phyloP scores from a whole-genome alignment of 2,888 invertebrate species.

The Pterobdella sp. region DNA sequence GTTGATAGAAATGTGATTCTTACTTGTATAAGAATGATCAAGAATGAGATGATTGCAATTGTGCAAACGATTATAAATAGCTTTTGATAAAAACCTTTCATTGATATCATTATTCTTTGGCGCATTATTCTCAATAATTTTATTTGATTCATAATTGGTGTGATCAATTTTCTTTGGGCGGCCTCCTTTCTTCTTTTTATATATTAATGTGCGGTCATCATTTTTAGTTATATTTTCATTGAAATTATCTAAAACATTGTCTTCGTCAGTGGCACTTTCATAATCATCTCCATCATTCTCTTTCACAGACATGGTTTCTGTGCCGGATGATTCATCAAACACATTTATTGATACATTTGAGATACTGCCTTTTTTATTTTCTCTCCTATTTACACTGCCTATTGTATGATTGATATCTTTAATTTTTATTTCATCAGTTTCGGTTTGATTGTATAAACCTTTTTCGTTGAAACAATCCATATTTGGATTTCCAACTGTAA shows the following conservation, averaged over 20 bases:
- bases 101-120: too few relatives aligned
- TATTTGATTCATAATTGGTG: too few relatives aligned
- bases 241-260: neutral
- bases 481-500: too few relatives aligned
- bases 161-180: too few relatives aligned
- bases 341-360: neutral
- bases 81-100: too few relatives aligned
- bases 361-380: neutral
- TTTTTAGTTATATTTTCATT: neutral
- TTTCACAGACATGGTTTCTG: neutral
- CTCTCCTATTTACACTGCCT: too few relatives aligned
- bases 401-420: neutral
- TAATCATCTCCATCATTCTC: slow-evolving; percentile 28
- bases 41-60: neutral
- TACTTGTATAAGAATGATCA: neutral
- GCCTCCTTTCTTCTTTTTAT: too few relatives aligned
- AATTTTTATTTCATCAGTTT: neutral
- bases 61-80: slow-evolving; percentile 1
- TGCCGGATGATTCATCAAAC: neutral
- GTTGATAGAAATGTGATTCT: neutral
- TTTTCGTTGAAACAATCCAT: too few relatives aligned
- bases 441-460: neutral
- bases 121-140: too few relatives aligned
- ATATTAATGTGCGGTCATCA: too few relatives aligned
- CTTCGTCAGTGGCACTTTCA: slow-evolving; percentile 23